Conservation (phyloP, 2,113 vertebrate species). For the Erythrocebus patas region DNA sequence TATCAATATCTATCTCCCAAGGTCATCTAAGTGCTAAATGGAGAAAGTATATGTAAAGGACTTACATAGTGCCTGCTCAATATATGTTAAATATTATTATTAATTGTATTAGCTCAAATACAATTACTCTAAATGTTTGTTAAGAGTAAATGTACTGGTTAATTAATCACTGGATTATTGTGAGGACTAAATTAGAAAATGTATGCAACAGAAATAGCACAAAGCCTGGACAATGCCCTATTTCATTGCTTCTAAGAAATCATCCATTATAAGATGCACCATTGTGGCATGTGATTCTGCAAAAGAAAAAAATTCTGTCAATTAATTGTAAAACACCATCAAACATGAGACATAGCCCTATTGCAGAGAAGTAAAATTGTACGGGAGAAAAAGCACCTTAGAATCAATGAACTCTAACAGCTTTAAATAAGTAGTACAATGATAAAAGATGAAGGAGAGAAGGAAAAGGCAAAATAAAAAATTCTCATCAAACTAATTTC, state of each 20-base stretch:
- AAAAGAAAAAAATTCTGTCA: background rate
- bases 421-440: background rate
- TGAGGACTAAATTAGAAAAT: background rate
- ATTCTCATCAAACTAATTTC: background rate
- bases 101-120: background rate
- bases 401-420: background rate
- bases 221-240: background rate
- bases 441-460: background rate
- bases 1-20: background rate
- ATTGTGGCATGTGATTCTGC: background rate
- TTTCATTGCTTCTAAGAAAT: background rate
- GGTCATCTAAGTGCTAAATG: background rate
- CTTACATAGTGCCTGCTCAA: background rate
- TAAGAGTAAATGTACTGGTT: background rate
- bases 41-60: background rate
- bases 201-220: background rate
- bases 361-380: background rate
- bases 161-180: background rate
- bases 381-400: background rate
- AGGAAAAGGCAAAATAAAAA: background rate
- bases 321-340: background rate
- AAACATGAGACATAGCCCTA: background rate
- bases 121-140: background rate
- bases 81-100: background rate
- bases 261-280: background rate